A percentile compares a stretch with the other conserved stretches of the same genome.
These are phyloP conservation scores for Sternarchorhynchus goeldii DNA, from an alignment of 2,797 vertebrate species.

Conservation along the genomic window DNA sequence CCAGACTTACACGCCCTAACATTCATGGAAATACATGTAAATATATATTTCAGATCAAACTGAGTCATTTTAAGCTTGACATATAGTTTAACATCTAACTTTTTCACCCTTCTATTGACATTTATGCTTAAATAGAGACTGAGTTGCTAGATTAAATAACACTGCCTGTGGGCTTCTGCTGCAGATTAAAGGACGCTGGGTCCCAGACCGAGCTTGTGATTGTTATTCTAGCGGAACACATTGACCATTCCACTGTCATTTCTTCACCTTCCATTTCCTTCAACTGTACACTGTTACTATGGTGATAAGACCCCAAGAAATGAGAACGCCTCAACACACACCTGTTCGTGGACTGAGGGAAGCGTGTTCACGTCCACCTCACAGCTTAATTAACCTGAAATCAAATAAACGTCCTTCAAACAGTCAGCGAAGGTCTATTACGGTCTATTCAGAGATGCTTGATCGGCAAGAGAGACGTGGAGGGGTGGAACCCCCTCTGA, in stretches of 20 bases:
- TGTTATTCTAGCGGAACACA: slow-evolving; percentile 1
- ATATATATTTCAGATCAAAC: slow-evolving; percentile 5
- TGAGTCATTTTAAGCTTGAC: slow-evolving; percentile 13
- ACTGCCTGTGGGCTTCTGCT: slow-evolving; percentile 24
- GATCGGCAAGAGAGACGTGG: not conserved
- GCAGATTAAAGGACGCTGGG: slow-evolving; percentile 2
- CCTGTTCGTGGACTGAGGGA: not conserved
- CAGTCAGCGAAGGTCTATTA: not conserved
- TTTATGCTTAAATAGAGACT: slow-evolving; percentile 11
- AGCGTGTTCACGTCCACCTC: not conserved
- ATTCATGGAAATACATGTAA: not conserved
- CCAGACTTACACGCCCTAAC: not conserved
- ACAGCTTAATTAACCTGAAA: slow-evolving; percentile 22
- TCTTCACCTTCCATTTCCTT: slow-evolving; percentile 8
- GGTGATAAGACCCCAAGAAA: not conserved
- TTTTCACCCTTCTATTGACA: slow-evolving; percentile 9
- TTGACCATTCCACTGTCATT: slow-evolving; percentile 9
- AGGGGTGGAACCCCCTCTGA: too few relatives aligned
- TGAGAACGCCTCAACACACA: not conserved
- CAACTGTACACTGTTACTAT: slow-evolving; percentile 27
- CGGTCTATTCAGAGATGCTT: not conserved
- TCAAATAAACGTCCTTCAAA: not conserved
- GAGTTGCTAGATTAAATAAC: not conserved
- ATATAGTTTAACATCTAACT: slow-evolving; percentile 5
- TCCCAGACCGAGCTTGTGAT: slow-evolving; percentile 14